Conservation (phyloP, 2,888 invertebrate genomes). For the Corythucha ciliata region DNA sequence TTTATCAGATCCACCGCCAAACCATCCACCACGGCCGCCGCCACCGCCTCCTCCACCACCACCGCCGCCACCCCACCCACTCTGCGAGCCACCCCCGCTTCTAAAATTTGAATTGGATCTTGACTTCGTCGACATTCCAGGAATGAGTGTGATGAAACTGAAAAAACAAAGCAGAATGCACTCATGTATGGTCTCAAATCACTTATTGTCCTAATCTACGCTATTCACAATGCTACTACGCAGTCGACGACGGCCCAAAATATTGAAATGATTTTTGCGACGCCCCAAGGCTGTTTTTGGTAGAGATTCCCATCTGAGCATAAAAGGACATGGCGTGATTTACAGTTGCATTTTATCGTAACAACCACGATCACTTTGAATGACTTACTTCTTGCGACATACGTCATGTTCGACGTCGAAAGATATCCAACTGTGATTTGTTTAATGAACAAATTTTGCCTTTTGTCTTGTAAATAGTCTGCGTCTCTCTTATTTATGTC, state of each 20-base stretch:
- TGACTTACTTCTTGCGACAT: slow-evolving; percentile 13
- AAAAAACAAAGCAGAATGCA: not conserved
- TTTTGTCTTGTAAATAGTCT: too few species aligned
- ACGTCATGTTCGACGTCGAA: too few species aligned
- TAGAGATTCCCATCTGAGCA: slow-evolving; percentile 48
- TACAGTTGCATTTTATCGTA: not conserved
- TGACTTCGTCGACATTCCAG: not conserved
- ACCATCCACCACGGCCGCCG: slow-evolving; percentile 7
- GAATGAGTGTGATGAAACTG: slow-evolving; percentile 24
- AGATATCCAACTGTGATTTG: too few species aligned
- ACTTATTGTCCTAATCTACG: not conserved
- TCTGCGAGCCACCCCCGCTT: slow-evolving; percentile 7
- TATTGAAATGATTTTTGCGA: slow-evolving; percentile 43
- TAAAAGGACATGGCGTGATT: not conserved
- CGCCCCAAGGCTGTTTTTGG: slow-evolving; percentile 45
- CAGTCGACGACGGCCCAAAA: slow-evolving; percentile 50
- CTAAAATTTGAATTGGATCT: slow-evolving; percentile 14
- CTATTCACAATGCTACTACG: slow-evolving; percentile 49
- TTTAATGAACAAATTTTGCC: too few species aligned
- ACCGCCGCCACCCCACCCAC: slow-evolving; percentile 24
- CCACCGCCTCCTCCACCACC: slow-evolving; percentile 22
- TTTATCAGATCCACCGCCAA: slow-evolving; percentile 9
- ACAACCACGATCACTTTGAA: too few species aligned
- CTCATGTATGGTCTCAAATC: not conserved
- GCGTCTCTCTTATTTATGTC: too few species aligned